phyloP scores from a whole-genome alignment of 2,113 vertebrate species.

The Ptychochromis oligacanthus region DNA sequence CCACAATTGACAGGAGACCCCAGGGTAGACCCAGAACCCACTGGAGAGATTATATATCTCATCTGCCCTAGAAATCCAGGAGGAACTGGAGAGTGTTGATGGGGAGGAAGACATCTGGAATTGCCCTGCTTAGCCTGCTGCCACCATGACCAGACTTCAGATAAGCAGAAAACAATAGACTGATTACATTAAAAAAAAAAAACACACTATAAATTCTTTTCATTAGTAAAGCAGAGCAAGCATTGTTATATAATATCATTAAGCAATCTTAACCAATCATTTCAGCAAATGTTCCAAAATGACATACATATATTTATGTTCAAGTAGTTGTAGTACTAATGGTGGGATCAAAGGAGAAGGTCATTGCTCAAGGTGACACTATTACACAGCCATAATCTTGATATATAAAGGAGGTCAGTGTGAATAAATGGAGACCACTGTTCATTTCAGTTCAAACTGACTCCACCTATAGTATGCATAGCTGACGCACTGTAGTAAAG shows the following conservation, averaged over 20 bases:
- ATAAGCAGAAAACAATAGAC: background rate
- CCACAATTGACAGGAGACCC: background rate
- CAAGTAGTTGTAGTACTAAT: background rate
- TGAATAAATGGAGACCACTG: background rate
- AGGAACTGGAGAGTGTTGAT: background rate
- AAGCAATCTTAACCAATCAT: background rate
- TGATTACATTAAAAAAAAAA: background rate
- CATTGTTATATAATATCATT: background rate
- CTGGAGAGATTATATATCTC: accelerated
- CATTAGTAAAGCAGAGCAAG: background rate
- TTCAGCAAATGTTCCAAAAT: background rate
- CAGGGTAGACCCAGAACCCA: background rate
- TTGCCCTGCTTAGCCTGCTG: background rate
- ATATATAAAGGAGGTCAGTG: background rate
- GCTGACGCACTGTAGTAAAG: background rate
- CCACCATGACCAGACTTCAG: background rate
- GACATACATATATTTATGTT: background rate
- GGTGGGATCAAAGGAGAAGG: background rate
- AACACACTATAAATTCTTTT: background rate
- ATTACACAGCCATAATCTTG: background rate
- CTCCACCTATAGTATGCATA: background rate
- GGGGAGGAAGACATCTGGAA: background rate
- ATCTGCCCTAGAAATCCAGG: background rate
- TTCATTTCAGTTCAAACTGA: background rate
- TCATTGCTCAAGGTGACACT: background rate